Base-by-base conservation (phyloP, 2,113 vertebrate species). In the Burhinus oedicnemus region DNA sequence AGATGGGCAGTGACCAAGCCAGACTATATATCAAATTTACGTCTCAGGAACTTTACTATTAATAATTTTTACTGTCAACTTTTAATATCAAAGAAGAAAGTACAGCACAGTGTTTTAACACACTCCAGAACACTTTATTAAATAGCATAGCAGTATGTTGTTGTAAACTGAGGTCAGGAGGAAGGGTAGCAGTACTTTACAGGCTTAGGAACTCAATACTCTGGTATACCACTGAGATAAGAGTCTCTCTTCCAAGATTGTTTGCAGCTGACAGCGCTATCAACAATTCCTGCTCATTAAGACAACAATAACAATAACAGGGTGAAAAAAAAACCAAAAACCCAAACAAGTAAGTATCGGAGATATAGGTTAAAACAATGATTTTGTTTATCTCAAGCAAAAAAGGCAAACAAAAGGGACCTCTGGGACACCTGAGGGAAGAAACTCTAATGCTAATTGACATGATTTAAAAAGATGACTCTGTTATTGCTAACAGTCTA, bases 381-480 rank as follows among this genome's bases (percentile, higher is more conserved):
- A 92, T 95, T 98, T 96, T 97, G 96, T 98, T 98, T 97, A 96
- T 97, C 93, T 97, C 94, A 51, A 95, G 82, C 68, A 96, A 96
- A 97, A 98, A 97, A 96, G 88, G 86, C 93, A 98, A 94, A 75
- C 72, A 74, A 93, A 97, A 92, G 89, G 93, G 86, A 96, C 97
- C 90, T 80, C 87, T 84, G 97, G 92, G 97, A 98, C 89, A 81
- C 74, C 83, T 92, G 85, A 96, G 97, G 97, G 93, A 96, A 97
- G 95, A 97, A 97, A 93, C 87, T 92, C 69, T 97, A 85, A 95
- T 97, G 95, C 95, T 98, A 98, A 98, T 97, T 98, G 98, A 96
- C 96, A 82, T 97, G 97, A 98, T 98, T 96, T 98, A 97, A 97
- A 97, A 98, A 98, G 96, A 97, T 97, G 79, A 90, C 70, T 95